Percentiles rank a stretch among this genome's conserved stretches.
Conservation (phyloP, 92 coral and sea anemone species). For the Actinostola sp. region DNA sequence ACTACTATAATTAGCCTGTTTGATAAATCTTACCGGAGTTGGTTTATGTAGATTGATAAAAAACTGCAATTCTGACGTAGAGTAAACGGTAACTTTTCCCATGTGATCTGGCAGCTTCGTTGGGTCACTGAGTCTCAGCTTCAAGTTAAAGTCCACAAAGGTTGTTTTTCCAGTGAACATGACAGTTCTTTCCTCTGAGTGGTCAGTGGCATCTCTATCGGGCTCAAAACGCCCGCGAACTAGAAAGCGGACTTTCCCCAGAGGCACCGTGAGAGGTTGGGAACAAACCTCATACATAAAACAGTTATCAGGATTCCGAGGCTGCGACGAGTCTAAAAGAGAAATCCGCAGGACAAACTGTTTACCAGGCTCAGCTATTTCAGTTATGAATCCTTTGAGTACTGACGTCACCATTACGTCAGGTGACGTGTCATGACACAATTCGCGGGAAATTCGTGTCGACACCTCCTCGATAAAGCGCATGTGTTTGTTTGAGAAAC, state of each 20-base stretch:
- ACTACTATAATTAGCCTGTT: too few relatives aligned
- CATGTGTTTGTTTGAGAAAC: slow-evolving; percentile 60
- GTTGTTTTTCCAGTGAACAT: slow-evolving; percentile 80
- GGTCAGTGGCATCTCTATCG: slow-evolving; percentile 87
- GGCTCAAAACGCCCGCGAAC: slow-evolving; percentile 88
- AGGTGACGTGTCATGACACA: slow-evolving; percentile 46
- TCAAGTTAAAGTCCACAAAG: slow-evolving; percentile 82
- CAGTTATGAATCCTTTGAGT: slow-evolving; percentile 70
- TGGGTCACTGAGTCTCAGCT: slow-evolving; percentile 85
- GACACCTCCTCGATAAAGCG: slow-evolving; percentile 69
- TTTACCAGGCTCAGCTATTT: slow-evolving; percentile 87
- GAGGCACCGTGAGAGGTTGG: slow-evolving; percentile 68
- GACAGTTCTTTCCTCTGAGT: slow-evolving; percentile 73
- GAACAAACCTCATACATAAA: slow-evolving; percentile 68
- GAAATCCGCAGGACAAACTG: slow-evolving; percentile 84
- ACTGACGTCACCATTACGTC: slow-evolving; percentile 64
- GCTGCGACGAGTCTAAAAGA: slow-evolving; percentile 67
- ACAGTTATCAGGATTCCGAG: slow-evolving; percentile 72
- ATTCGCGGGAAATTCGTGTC: slow-evolving; percentile 62
- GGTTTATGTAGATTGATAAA: slow-evolving; percentile 76
- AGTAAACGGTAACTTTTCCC: slow-evolving; percentile 77
- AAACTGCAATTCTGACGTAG: slow-evolving; percentile 62
- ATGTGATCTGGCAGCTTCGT: slow-evolving; percentile 81
- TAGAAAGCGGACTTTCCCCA: slow-evolving; percentile 76
- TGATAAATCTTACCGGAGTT: slow-evolving; percentile 46